Evolutionary conservation across 2,113 vertebrate species (phyloP), one percentile per base, ranked within the genome.

Genomic region (Paradoxurus hermaphroditus): DNA sequence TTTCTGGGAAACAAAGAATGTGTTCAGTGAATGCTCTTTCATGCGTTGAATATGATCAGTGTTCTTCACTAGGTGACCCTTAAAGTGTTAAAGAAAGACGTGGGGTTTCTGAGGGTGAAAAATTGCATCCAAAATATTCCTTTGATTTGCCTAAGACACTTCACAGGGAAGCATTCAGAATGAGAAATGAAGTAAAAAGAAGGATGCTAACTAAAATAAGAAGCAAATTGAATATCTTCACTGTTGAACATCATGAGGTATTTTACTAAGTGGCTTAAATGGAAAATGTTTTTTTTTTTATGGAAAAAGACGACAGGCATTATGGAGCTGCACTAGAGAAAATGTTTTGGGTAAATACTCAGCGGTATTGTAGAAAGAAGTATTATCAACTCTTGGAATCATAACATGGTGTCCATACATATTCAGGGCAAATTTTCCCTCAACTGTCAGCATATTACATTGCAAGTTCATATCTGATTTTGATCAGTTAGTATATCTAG

Each of bases 91-190:
- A 19, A 65, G 70, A 87, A 95, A 88, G 90, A 96, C 0, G 0
- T 31, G 67, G 77, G 73, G 86, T n/a, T 94, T 96, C 92, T 59
- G 18, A 97, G 62, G 59, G 86, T 96, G 81, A 89, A 96, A 88
- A 72, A 85, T 16, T 73, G 65, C 75, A 82, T 96, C 87, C 25
- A 63, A 86, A 97, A 91, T 70, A 83, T 86, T 94, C 36, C 95
- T 98, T 97, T 98, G 90, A 97, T 96, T 97, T 97, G 31, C 81
- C 96, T 95, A 87, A 97, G 81, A 77, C 23, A 81, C 7, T 49
- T 95, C 82, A 72, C 75, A 94, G 65, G 87, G 65, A 79, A 81
- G 59, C 39, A 44, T 90, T 91, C 49, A 81, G 93, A 90, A 82
- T 79, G 65, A 94, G n/a, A 27, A 91, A 97, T 88, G 41, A 95